Evolutionary conservation across 2,888 invertebrate genomes (phyloP).

Genomic region (Halocaridina rubra): DNA sequence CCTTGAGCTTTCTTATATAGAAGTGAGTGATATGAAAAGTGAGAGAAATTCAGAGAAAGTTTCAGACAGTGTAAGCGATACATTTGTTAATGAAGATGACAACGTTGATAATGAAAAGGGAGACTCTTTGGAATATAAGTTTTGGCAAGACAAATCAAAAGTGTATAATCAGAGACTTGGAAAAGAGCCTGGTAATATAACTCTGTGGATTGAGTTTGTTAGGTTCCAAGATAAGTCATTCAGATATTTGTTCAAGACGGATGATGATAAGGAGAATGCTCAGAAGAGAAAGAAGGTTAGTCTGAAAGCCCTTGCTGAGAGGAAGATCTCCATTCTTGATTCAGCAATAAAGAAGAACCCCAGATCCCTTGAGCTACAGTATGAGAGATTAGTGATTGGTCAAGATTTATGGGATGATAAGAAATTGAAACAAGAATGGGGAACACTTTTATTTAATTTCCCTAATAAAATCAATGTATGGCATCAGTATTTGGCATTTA

Average conservation of each 20-base stretch:
- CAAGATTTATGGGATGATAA: conserved; percentile 67
- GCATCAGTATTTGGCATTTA: conserved; percentile 68
- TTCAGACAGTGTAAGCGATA: too few species aligned
- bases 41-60: conserved; percentile 3
- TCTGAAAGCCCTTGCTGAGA: conserved; percentile 67
- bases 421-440: conserved; percentile 68
- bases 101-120: background rate
- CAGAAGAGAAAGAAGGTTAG: conserved; percentile 29
- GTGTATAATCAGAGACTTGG: conserved; percentile 67
- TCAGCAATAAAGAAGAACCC: conserved; percentile 69
- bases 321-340: conserved; percentile 69
- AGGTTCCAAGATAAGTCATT: conserved; percentile 68
- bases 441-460: conserved; percentile 68
- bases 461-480: conserved; percentile 68
- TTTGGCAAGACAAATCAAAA: conserved; percentile 49
- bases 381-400: conserved; percentile 67
- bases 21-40: background rate
- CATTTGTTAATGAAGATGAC: background rate
- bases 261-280: background rate
- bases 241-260: conserved; percentile 31
- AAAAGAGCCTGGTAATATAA: conserved; percentile 67
- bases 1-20: conserved; percentile 9
- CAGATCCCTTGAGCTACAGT: conserved; percentile 67
- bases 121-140: conserved; percentile 28
- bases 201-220: conserved; percentile 70